Evolutionary conservation across 2,113 vertebrate species (phyloP).

Genomic region (Bostrychus sinensis): DNA sequence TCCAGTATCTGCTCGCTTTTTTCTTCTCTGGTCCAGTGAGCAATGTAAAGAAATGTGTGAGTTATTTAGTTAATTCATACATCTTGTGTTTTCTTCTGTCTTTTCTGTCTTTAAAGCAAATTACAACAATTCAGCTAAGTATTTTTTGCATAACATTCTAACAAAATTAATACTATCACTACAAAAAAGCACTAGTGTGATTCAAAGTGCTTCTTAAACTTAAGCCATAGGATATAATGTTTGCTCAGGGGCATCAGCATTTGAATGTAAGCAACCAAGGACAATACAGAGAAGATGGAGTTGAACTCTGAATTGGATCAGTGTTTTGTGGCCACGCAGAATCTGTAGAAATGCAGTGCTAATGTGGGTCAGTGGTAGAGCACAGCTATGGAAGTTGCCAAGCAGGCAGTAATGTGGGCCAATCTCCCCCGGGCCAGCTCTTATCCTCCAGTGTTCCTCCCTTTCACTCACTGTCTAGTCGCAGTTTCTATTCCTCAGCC

Average conservation of each 20-base stretch:
- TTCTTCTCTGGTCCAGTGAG: conserved; percentile 84
- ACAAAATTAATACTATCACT: not conserved
- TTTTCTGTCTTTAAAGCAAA: not conserved
- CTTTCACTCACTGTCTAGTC: conserved; percentile 27
- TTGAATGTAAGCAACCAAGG: conserved; percentile 21
- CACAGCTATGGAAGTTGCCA: conserved; percentile 60
- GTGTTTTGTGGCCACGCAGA: conserved; percentile 16
- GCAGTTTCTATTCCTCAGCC: conserved; percentile 16
- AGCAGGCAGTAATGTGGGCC: conserved; percentile 72
- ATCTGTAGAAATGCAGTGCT: conserved; percentile 31
- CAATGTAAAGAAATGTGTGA: conserved; percentile 7
- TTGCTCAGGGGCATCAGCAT: conserved; percentile 31
- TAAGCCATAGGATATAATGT: conserved; percentile 31
- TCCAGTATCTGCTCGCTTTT: conserved; percentile 96
- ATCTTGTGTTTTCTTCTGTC: not conserved
- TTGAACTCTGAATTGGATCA: conserved; percentile 40
- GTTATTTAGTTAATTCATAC: not conserved
- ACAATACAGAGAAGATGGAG: conserved; percentile 29
- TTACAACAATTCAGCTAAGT: not conserved
- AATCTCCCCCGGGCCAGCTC: conserved; percentile 62
- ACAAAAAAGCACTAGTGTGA: not conserved
- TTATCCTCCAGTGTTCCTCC: conserved; percentile 50
- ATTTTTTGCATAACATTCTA: not conserved
- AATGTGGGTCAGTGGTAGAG: conserved; percentile 73
- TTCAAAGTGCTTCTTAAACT: conserved; percentile 13